A percentile compares a stretch with the other conserved stretches of the same genome.
These are phyloP conservation scores for Paramisgurnus dabryanus DNA, from an alignment of 2,113 vertebrate species.

Conservation along the genomic window DNA sequence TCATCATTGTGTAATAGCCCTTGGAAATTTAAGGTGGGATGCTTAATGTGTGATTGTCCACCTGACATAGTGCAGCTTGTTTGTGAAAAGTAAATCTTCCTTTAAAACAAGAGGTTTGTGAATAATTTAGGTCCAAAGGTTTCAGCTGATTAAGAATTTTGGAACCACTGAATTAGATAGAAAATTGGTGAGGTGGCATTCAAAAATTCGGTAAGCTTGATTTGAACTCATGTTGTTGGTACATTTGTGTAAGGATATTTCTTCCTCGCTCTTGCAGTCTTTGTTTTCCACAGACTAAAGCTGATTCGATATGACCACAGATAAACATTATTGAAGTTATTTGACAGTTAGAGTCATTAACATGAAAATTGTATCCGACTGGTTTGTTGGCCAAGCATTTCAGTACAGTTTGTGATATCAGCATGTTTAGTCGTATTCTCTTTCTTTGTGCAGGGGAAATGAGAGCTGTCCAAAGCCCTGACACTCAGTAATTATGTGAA, in stretches of 20 bases:
- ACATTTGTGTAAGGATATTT: too few species aligned
- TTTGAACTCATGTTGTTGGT: too few species aligned
- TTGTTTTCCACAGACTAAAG: slow-evolving; percentile 2
- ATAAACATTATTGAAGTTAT: slow-evolving; percentile 1
- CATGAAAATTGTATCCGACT: slow-evolving; percentile 39
- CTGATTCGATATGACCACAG: slow-evolving; percentile 11
- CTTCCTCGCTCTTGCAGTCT: not conserved
- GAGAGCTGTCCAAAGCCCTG: slow-evolving; percentile 42
- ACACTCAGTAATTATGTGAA: slow-evolving; percentile 53
- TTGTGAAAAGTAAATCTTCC: not conserved
- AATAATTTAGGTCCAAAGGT: not conserved
- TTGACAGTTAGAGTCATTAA: slow-evolving; percentile 46
- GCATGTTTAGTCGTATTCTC: slow-evolving; percentile 46
- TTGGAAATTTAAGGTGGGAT: slow-evolving; percentile 27
- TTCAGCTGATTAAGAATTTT: not conserved
- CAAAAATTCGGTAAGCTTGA: too few species aligned
- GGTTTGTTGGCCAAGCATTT: slow-evolving; percentile 32
- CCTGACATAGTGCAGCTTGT: not conserved
- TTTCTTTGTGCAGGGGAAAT: slow-evolving; percentile 37
- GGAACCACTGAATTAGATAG: too few species aligned
- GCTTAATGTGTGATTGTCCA: slow-evolving; percentile 10
- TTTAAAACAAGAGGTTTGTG: not conserved
- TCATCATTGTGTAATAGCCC: slow-evolving; percentile 39
- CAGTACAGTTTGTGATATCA: slow-evolving; percentile 48
- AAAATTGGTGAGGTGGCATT: too few species aligned